Percentiles rank a stretch among this genome's conserved stretches.
Conservation (phyloP, 2,797 vertebrate genomes). For the Arnoldichthys spilopterus region DNA sequence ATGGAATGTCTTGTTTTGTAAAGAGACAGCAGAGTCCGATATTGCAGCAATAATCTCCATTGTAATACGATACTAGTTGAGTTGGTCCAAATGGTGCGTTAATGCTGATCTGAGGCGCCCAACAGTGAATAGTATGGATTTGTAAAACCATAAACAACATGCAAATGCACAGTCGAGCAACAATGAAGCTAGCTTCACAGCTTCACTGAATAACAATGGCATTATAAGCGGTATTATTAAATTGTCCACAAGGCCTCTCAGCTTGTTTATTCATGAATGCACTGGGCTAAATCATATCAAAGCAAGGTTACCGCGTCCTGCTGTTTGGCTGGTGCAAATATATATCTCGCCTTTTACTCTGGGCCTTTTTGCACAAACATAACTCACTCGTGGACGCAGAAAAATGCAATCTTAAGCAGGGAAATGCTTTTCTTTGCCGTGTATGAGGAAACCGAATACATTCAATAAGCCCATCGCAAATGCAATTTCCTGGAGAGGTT, state of each 20-base stretch:
- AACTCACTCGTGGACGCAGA: constrained; percentile 26
- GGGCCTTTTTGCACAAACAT: constrained; percentile 18
- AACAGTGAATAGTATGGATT: neutral
- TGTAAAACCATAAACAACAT: constrained; percentile 19
- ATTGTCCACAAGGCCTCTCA: constrained; percentile 26
- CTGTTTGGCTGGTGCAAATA: constrained; percentile 21
- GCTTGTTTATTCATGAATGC: constrained; percentile 39
- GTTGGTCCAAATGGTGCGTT: neutral
- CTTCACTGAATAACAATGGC: constrained; percentile 24
- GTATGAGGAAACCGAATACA: constrained; percentile 29
- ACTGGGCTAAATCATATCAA: constrained; percentile 35
- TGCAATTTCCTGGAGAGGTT: constrained; percentile 55
- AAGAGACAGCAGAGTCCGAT: neutral
- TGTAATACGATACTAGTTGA: neutral
- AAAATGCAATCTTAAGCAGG: constrained; percentile 35
- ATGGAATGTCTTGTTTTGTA: neutral
- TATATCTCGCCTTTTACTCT: constrained; percentile 16
- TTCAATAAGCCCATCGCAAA: constrained; percentile 39
- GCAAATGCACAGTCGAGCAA: neutral
- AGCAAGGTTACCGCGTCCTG: constrained; percentile 9
- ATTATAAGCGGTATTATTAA: constrained; percentile 41
- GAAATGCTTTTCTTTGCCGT: constrained; percentile 17
- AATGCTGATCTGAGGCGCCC: neutral
- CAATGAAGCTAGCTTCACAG: constrained; percentile 22
- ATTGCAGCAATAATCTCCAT: neutral